Evolutionary conservation across 2,797 vertebrate species (phyloP), one percentile per base, ranked within the genome.

Genomic region (Rhinichthys osculus): DNA sequence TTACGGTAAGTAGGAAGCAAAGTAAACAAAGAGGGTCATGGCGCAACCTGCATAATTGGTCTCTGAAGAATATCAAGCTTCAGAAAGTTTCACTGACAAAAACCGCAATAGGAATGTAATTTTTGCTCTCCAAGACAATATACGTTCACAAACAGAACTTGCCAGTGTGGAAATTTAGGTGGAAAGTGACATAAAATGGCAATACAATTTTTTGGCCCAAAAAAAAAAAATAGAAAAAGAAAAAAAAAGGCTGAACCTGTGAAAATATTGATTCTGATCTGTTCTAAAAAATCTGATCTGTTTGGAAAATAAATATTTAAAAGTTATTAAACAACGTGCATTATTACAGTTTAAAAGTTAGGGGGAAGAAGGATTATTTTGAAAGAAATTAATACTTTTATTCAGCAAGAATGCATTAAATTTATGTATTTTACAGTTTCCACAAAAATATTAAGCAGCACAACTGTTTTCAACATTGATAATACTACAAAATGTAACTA

Each of bases 1-100:
- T 76, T 74, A 86, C 79, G 50, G 78, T 27, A 67, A 72, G 72
- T 16, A 73, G 44, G n/a, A 78, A 73, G 81, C 40, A 57, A 62
- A 66, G 74, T 85, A 82, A 87, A 88, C 82, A 86, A 66, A 71
- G 30, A 23, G 5, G 67, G 78, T 88, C 50, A 82, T 3, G 62
- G 79, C 40, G 11, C 27, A 62, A 70, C 9, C 50, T 7, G 30
- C 21, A 13, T 82, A 89, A 84, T 79, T 74, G 47, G 79, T 85
- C 79, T 83, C 83, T 73, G 19, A 80, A 77, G 82, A 82, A 83
- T 33, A 80, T 79, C 35, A 78, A 81, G 52, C 30, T 19, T 67
- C 47, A 84, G 16, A 66, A 82, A 82, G 64, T 52, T 72, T 19
- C 0, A 1, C 33, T 66, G 59, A 83, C 27, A 35, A 54, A 10